A percentile compares a stretch with the other conserved stretches of the same genome.
phyloP scores from a whole-genome alignment of 1,140 invertebrate genomes.

The Leptinotarsa texana region DNA sequence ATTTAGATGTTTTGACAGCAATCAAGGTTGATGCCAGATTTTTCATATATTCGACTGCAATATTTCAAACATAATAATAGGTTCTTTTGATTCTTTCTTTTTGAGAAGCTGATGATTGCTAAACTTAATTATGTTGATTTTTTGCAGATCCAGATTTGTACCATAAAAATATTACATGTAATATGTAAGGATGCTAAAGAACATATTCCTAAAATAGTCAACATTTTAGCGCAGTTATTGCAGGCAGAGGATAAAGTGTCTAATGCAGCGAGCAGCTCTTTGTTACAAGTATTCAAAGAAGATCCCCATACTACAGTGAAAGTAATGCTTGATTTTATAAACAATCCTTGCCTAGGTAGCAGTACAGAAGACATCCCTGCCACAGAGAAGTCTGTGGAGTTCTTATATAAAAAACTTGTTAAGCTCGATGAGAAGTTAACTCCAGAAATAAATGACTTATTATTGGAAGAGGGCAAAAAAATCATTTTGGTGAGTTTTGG shows the following conservation, averaged over 20 bases:
- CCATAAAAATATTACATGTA: constrained; percentile 88
- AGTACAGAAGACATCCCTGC: constrained; percentile 74
- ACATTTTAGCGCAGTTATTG: constrained; percentile 88
- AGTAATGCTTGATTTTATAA: constrained; percentile 70
- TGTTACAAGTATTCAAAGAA: constrained; percentile 64
- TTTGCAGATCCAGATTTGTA: constrained; percentile 89
- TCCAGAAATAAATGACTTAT: constrained; percentile 83
- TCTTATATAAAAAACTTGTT: constrained; percentile 78
- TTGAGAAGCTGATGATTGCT: constrained; percentile 5
- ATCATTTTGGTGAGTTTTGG: constrained; percentile 68
- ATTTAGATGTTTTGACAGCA: too few relatives aligned
- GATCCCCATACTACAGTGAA: constrained; percentile 72
- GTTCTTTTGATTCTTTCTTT: constrained; percentile 2
- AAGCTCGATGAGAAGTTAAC: constrained; percentile 79
- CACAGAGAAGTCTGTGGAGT: constrained; percentile 86
- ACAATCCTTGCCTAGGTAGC: constrained; percentile 74
- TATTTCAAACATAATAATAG: not conserved
- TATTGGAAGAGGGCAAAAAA: constrained; percentile 87
- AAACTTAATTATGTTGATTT: not conserved
- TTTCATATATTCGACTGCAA: too few relatives aligned
- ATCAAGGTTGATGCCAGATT: too few relatives aligned
- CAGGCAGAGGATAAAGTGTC: constrained; percentile 85
- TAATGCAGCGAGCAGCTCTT: constrained; percentile 74
- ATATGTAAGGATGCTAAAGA: constrained; percentile 86
- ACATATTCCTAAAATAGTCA: constrained; percentile 84